phyloP scores from a whole-genome alignment of 2,113 vertebrate genomes.

The Pseudorectes ferrugineus region DNA sequence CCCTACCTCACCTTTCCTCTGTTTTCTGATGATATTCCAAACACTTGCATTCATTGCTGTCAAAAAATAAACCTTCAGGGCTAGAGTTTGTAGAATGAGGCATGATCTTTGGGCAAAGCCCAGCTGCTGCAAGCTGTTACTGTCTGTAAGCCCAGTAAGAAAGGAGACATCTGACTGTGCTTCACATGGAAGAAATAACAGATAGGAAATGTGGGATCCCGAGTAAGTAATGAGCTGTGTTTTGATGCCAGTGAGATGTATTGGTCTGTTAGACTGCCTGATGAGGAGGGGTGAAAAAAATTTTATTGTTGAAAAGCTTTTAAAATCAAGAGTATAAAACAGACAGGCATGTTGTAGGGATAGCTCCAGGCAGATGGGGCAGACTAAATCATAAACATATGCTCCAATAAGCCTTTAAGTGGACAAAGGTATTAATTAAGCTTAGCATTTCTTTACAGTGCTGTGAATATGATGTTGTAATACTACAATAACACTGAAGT shows the following conservation, averaged over 20 bases:
- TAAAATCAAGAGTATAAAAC: neutral
- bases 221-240: neutral
- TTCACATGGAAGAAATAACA: neutral
- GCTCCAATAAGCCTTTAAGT: neutral
- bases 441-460: neutral
- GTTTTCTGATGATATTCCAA: neutral
- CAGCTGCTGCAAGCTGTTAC: neutral
- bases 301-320: neutral
- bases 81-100: neutral
- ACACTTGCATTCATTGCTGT: neutral
- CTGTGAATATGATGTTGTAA: neutral
- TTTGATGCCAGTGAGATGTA: neutral
- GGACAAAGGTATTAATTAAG: neutral
- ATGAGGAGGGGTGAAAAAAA: neutral
- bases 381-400: neutral
- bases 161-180: neutral
- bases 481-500: neutral
- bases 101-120: neutral
- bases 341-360: neutral
- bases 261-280: neutral
- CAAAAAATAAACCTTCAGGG: neutral
- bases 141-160: neutral
- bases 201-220: neutral
- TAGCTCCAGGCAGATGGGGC: neutral
- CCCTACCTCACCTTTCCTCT: neutral